Base-by-base conservation (phyloP, 2,113 vertebrate species). In the Numida meleagris region DNA sequence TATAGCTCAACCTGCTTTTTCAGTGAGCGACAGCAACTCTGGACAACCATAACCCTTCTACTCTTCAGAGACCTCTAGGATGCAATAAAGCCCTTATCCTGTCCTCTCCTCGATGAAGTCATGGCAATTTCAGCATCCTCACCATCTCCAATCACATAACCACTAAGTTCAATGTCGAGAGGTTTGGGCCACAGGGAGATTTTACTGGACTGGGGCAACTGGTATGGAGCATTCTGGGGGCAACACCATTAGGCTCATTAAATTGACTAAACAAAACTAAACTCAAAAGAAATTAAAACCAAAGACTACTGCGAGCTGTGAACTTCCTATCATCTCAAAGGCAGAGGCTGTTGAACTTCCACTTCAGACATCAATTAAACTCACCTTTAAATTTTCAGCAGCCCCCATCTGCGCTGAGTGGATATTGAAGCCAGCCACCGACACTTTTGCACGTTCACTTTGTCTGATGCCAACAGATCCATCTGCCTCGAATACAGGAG, bases 391-490 rank as follows among this genome's bases (percentile, higher is more conserved):
- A 79, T 77, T 90, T 84, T 34, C 61, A 36, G 40, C 36, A 3
- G 24, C 84, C 81, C 36, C 10, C n/a, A 51, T 86, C 77, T 72
- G 31, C 0, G 0, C 20, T 2, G 1, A 16, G 29, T 74, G 50
- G 74, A 61, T 78, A 91, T 72, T 92, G 67, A 88, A 93, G 31
- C 57, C 68, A 68, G 42, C 12, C 24, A 46, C 12, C 74, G 87
- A 90, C 65, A 59, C 36, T 71, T 89, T 33, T 34, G 76, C 61
- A 94, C 20, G 0, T 82, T 93, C 38, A 6, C 79, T 95, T 88
- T 86, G 84, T 89, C 93, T 96, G 90, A 51, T 88, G 79, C 81
- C 78, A 95, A 82, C 84, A 85, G 90, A 95, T 92, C 91, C 88
- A 92, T 84, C 75, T 86, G 94, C 76, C 86, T 95, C 89, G 89